phyloP scores from a whole-genome alignment of 30 jellyfish, hydroid and myxozoan genomes.

The Turritopsis dohrnii region DNA sequence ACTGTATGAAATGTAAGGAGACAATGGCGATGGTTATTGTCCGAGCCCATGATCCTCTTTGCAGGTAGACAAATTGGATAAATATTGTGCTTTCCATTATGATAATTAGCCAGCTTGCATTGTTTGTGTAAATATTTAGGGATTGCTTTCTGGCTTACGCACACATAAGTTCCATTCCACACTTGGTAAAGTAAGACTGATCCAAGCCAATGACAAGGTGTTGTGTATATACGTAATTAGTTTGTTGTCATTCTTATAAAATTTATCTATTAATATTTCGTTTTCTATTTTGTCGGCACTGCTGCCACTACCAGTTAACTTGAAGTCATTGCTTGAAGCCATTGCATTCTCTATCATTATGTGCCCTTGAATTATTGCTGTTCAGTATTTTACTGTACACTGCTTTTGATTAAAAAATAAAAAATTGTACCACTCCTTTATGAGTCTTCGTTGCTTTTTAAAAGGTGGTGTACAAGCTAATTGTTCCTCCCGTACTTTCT shows the following conservation, averaged over 20 bases:
- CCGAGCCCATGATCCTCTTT: slow-evolving; percentile 67
- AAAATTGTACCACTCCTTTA: too few relatives aligned
- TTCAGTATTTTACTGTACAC: too few relatives aligned
- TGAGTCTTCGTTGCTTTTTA: too few relatives aligned
- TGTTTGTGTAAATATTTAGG: slow-evolving; percentile 27
- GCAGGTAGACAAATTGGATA: slow-evolving; percentile 76
- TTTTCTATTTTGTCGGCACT: too few relatives aligned
- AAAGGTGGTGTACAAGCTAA: too few relatives aligned
- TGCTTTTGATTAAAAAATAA: too few relatives aligned
- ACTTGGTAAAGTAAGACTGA: slow-evolving; percentile 79
- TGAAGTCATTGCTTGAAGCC: too few relatives aligned
- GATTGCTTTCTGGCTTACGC: slow-evolving; percentile 50
- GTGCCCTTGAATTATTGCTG: too few relatives aligned
- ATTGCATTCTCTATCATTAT: too few relatives aligned
- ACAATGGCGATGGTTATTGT: slow-evolving; percentile 40
- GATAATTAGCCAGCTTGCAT: background rate
- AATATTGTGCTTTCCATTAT: background rate
- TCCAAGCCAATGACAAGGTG: slow-evolving; percentile 78
- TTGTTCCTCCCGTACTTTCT: background rate
- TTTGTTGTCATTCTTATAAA: background rate
- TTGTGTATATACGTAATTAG: background rate
- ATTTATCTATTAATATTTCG: too few relatives aligned
- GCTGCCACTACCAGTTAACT: too few relatives aligned
- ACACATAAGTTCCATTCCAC: slow-evolving; percentile 88
- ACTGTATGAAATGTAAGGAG: slow-evolving; percentile 65